Evolutionary conservation across 2,113 vertebrate genomes (phyloP).

Genomic region (Dicerorhinus sumatrensis): DNA sequence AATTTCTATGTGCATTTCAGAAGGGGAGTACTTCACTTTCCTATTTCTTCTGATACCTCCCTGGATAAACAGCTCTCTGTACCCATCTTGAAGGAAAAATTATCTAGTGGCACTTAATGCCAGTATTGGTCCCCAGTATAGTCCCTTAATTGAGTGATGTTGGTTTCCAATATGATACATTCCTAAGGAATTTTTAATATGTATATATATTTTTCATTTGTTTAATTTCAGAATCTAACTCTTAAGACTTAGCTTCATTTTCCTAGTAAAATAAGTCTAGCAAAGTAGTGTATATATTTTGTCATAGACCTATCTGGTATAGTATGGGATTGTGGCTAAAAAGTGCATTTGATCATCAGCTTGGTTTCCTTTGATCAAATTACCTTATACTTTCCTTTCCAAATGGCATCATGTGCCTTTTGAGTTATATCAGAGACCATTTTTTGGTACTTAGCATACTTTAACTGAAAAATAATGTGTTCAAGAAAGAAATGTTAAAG

Average conservation of each 20-base stretch:
- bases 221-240: neutral
- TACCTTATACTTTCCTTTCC: neutral
- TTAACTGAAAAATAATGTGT: neutral
- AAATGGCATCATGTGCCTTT: neutral
- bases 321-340: neutral
- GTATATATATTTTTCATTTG: neutral
- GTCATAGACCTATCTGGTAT: neutral
- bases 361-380: slow-evolving; percentile 35
- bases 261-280: neutral
- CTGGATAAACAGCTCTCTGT: neutral
- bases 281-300: neutral
- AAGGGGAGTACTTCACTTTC: neutral
- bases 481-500: neutral
- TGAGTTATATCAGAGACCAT: neutral
- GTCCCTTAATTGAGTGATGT: neutral
- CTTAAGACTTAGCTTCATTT: neutral
- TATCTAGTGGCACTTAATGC: neutral
- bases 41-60: neutral
- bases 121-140: neutral
- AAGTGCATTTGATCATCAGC: neutral
- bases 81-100: neutral
- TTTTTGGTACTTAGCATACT: neutral
- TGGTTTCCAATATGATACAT: neutral
- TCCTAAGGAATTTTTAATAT: neutral
- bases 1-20: neutral